Percentiles rank a stretch among this genome's conserved stretches.
These are phyloP conservation scores for Gadopsis marmoratus DNA, from an alignment of 2,797 vertebrate genomes.

Conservation along the genomic window DNA sequence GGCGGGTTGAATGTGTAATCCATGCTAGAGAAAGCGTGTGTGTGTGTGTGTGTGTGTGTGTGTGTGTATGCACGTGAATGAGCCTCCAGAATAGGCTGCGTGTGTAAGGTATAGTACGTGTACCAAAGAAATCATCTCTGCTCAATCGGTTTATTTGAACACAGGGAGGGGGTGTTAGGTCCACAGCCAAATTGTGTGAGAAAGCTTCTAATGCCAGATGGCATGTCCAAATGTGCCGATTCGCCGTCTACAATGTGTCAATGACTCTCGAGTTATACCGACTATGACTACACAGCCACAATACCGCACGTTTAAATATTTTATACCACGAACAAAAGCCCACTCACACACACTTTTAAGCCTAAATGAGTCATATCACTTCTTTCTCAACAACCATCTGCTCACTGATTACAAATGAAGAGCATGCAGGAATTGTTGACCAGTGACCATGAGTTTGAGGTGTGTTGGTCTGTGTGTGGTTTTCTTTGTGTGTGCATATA, in stretches of 20 bases:
- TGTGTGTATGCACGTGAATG: conserved; percentile 32
- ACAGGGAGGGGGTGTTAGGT: conserved; percentile 60
- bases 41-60: conserved; percentile 14
- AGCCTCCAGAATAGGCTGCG: conserved; percentile 46
- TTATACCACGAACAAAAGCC: conserved; percentile 54
- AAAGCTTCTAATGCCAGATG: conserved; percentile 77
- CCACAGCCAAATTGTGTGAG: conserved; percentile 63
- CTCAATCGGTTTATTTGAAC: conserved; percentile 59
- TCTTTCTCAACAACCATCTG: conserved; percentile 42
- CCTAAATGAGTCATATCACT: conserved; percentile 52
- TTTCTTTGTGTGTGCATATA: conserved; percentile 8
- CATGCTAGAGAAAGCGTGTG: conserved; percentile 37
- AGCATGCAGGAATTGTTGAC: conserved; percentile 35
- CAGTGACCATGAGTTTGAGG: conserved; percentile 31
- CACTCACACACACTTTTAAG: conserved; percentile 47
- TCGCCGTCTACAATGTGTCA: conserved; percentile 65
- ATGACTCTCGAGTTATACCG: conserved; percentile 47
- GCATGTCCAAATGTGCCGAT: conserved; percentile 76
- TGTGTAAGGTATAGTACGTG: conserved; percentile 48
- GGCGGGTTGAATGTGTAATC: conserved; percentile 39
- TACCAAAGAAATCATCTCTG: conserved; percentile 44
- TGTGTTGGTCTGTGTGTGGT: not conserved
- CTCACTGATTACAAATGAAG: conserved; percentile 37
- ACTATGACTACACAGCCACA: conserved; percentile 28
- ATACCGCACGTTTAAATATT: conserved; percentile 46